Evolutionary conservation across 2,797 vertebrate genomes (phyloP).

Genomic region (Poeciliopsis infans): DNA sequence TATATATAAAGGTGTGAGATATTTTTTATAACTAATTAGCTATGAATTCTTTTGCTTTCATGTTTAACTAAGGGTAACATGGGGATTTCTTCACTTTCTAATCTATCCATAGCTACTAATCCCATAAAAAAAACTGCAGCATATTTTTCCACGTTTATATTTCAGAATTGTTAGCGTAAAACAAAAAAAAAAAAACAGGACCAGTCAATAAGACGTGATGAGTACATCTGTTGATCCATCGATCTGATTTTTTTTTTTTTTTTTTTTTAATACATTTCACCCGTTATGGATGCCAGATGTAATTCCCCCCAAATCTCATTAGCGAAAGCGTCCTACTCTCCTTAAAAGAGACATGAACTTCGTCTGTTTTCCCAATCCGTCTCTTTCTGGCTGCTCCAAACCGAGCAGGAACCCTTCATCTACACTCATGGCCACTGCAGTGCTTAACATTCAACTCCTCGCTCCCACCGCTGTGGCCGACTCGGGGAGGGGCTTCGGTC

Average conservation of each 20-base stretch:
- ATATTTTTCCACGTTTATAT: not conserved
- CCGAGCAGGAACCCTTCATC: conserved; percentile 20
- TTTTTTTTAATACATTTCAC: not conserved
- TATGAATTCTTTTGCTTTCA: not conserved
- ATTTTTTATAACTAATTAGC: not conserved
- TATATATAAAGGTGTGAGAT: too few species aligned
- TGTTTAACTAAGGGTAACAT: not conserved
- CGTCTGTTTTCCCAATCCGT: not conserved
- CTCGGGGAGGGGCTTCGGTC: conserved; percentile 48
- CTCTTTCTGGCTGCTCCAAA: not conserved
- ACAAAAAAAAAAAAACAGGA: not conserved
- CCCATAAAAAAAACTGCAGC: not conserved
- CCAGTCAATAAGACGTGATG: not conserved
- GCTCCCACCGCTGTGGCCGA: conserved; percentile 31
- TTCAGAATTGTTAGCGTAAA: not conserved
- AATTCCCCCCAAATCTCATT: not conserved
- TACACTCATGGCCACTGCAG: conserved; percentile 18
- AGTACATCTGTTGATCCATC: not conserved
- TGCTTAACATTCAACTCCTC: conserved; percentile 54
- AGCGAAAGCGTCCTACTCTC: not conserved
- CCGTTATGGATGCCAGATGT: not conserved
- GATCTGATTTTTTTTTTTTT: not conserved
- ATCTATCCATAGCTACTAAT: not conserved
- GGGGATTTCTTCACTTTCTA: not conserved
- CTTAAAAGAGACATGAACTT: not conserved